phyloP scores from a whole-genome alignment of 2,888 invertebrate genomes.

The Mystacides longicornis region DNA sequence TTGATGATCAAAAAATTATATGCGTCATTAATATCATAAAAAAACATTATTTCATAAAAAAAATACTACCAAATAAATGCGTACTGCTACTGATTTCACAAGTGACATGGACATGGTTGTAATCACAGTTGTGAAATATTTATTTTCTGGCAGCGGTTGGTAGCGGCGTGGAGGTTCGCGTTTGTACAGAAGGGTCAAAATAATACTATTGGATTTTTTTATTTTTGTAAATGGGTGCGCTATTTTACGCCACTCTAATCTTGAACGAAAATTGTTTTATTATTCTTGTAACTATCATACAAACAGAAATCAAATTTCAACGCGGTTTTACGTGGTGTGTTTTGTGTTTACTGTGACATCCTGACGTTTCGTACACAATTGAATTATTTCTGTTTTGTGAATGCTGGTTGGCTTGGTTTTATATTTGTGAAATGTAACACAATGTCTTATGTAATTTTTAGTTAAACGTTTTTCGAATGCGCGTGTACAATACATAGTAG shows the following conservation, averaged over 20 bases:
- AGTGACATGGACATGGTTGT: too few relatives aligned
- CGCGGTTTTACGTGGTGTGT: constrained; percentile 18
- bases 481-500: constrained; percentile 12
- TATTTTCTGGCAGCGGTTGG: constrained; percentile 19
- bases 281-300: background rate
- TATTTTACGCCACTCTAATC: background rate
- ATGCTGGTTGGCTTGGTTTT: background rate
- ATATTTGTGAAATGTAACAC: background rate
- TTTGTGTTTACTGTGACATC: constrained; percentile 22
- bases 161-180: constrained; percentile 19
- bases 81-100: too few relatives aligned
- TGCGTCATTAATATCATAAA: too few relatives aligned
- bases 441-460: constrained; percentile 16
- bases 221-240: background rate
- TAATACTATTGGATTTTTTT: constrained; percentile 11
- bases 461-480: constrained; percentile 8
- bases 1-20: too few relatives aligned
- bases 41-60: too few relatives aligned
- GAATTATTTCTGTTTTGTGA: constrained; percentile 4
- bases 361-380: constrained; percentile 17
- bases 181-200: constrained; percentile 2
- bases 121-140: constrained; percentile 14
- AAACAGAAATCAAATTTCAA: too few relatives aligned
- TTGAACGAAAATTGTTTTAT: background rate
- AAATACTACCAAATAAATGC: too few relatives aligned